Base-by-base conservation (phyloP, 2,888 invertebrate species). In the Rotaria macrura region DNA sequence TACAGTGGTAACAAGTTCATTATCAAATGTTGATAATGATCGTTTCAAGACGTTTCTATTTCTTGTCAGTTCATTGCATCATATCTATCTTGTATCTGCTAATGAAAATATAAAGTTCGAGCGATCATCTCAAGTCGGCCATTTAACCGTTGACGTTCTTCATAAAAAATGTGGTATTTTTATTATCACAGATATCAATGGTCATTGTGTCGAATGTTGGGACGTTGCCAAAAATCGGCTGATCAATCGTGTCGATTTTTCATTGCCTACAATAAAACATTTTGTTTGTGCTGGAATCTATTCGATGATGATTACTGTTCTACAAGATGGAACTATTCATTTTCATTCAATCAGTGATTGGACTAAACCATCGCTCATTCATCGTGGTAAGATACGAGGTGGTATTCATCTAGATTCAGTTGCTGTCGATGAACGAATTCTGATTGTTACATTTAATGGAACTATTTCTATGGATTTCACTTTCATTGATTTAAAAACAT, bases 1-100 rank as follows among this genome's bases (percentile, higher is more conserved):
- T 9, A 29, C 10, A 29, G 17, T 34, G 0, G 2, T 4, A 29
- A 5, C 12, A 4, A 12, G 1, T 14, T 23, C 1, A 1, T 6
- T 0, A 1, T 65, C 65, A 1, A 34, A 5, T 6, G 9, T 14
- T 34, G 7, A n/a, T 6, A 34, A 65, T 29, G 57, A 65, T 29
- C 14, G 34, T 4, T 65, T 29, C 20, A 34, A 65, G 20, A 4
- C 14, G 1, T 65, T 20, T 65, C 0, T 34, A 2, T 65, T 65
- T 34, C 29, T 65, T 34, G 34, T 65, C 20, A 65, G 34, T 65
- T 65, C 65, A 25, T 34, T 29, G 2, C 65, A 65, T 65, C 65
- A 65, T 34, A 34, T 65, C 34, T 65, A 65, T 65, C 29, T 65
- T 29, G 5, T 65, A 34, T 34, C 65, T 5, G 17, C 65, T 20